Evolutionary conservation across 2,113 vertebrate species (phyloP), one percentile per base, ranked within the genome.

Genomic region (Trogon surrucura): DNA sequence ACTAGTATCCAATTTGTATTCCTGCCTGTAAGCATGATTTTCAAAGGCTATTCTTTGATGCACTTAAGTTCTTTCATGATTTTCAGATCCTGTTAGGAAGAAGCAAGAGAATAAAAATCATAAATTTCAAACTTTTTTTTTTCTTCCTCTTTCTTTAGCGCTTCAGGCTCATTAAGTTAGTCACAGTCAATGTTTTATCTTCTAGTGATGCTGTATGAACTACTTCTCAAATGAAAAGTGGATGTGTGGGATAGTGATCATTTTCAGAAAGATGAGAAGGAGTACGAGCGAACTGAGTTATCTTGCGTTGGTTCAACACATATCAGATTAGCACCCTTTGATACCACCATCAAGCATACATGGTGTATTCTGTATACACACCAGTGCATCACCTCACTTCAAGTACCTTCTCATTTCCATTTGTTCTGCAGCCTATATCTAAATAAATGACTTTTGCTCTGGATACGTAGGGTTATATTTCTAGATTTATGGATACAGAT

Each of bases 1-100:
- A 97, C 79, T 86, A 16, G 75, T 86, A 85, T 89, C 78, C 87
- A 94, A 94, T 96, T 96, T 96, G 61, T 86, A 91, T 93, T 96
- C 85, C 88, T 91, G 71, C 54, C 79, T 89, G 85, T 91, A 93
- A 97, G 80, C 29, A 44, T 77, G 86, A 56, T 85, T 94, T 97
- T 94, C 78, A 96, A 93, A 94, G 73, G 88, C 60, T 45, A 79
- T 94, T 95, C 80, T 96, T 91, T 94, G 83, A 95, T 91, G 61
- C 64, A 70, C 30, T 96, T 96, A 92, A 86, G 48, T 89, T 96
- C 93, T 94, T 83, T 86, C 70, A 56, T 90, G 85, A 91, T 92
- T 96, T 97, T 93, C 70, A 95, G 94, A 94, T 83, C 22, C 60
- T 89, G 27, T 86, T 91, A 53, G 19, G 81, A 86, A 64, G 36